Base-by-base conservation (phyloP, 2,797 vertebrate species). In the Knipowitschia caucasica region DNA sequence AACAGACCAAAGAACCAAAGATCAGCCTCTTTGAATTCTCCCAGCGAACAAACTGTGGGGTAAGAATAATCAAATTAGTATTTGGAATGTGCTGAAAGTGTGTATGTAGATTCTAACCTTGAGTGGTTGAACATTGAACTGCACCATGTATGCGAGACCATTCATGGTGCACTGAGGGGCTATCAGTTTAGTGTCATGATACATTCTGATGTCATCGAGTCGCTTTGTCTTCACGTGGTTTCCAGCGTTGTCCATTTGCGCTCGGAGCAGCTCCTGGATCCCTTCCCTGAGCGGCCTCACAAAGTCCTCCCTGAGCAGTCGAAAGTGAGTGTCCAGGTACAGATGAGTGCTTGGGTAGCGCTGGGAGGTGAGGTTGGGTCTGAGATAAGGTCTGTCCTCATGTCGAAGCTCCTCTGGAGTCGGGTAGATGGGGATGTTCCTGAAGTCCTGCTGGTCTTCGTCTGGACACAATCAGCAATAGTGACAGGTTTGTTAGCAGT, bases 301-400 rank as follows among this genome's bases (percentile, higher is more conserved):
- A 78, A 97, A 98, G 71, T 97, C 95, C 81, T 98, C 95, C 66
- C 94, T 86, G 59, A 99, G 82, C 53, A 98, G 92, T 14, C 93
- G 86, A 69, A 98, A 98, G 78, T 97, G 95, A 0, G 95, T 98
- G 69, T 98, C 96, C 11, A 98, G 89, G 78, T 96, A 99, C 67
- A 92, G 1, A 8, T 80, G 84, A 14, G 86, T 87, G 71, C 77
- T 93, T 25, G 88, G 81, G 1, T 94, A 98, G 46, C 80, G 86
- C 61, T 86, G 81, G 21, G 81, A 82, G 67, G 90, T 90, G 57
- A 92, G 80, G 80, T 95, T 98, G 49, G 92, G 89, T 53, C 92
- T 88, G 1, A 98, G 89, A 73, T 94, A 92, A 7, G 95, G 94
- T 66, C 80, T 92, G 34, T 90, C 54, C 0, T 88, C 83, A 54